phyloP scores from a whole-genome alignment of 30 jellyfish, hydroid and myxozoan genomes.

The Turritopsis dohrnii region DNA sequence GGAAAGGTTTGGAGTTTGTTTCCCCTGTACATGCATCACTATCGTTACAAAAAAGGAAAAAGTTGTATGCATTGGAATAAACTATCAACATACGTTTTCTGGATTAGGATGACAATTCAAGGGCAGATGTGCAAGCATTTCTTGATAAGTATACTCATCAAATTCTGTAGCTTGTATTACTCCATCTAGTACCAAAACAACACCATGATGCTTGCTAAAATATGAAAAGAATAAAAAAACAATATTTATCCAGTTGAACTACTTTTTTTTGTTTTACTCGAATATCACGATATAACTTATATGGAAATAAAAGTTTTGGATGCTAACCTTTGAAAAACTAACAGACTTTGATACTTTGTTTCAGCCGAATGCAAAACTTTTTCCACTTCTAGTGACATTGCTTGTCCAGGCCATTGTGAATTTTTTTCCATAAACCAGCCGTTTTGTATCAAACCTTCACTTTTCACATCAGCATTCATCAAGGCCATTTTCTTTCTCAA shows the following conservation, averaged over 20 bases:
- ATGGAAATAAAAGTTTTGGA: background rate
- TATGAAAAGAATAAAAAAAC: background rate
- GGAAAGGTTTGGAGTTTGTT: no score
- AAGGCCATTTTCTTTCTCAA: background rate
- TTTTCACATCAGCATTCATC: background rate
- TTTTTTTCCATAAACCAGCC: background rate
- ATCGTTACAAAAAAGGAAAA: background rate
- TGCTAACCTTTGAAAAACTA: background rate
- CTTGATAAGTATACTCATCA: constrained; percentile 94
- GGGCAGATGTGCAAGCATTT: constrained; percentile 77
- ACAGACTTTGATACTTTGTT: background rate
- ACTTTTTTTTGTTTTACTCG: no score
- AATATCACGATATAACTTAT: no score
- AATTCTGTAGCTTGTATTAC: constrained; percentile 71
- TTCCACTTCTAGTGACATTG: background rate
- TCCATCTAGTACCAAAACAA: constrained; percentile 89
- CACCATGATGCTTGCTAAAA: constrained; percentile 76
- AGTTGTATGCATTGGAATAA: background rate
- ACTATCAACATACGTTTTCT: constrained; percentile 56
- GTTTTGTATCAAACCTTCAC: background rate
- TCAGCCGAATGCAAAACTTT: background rate
- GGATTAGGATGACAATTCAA: constrained; percentile 83
- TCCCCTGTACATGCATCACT: no score
- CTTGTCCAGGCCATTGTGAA: background rate
- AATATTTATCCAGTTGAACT: no score